phyloP scores from a whole-genome alignment of 2,113 vertebrate species.

The Rostratula benghalensis region DNA sequence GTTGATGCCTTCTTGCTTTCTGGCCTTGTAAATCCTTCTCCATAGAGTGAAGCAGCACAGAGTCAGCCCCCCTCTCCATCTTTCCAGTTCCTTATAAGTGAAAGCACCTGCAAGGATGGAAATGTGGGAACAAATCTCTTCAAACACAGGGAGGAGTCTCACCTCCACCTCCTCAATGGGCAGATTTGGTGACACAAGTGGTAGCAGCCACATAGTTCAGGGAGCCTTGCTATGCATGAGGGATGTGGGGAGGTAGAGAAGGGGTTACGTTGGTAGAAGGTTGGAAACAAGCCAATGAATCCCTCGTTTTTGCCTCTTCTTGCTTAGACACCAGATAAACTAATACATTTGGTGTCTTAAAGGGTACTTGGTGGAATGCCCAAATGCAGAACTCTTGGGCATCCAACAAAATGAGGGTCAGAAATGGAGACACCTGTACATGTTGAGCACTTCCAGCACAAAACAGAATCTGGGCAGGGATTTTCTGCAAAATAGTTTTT shows the following conservation, averaged over 20 bases:
- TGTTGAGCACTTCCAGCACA: not conserved
- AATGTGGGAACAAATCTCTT: not conserved
- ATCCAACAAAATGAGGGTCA: not conserved
- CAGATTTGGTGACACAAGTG: not conserved
- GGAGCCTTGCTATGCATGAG: not conserved
- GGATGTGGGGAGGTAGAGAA: not conserved
- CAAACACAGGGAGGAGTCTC: not conserved
- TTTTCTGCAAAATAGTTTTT: slow-evolving; percentile 15
- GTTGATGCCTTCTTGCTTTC: not conserved
- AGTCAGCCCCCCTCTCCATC: not conserved
- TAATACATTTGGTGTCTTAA: not conserved
- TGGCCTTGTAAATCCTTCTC: not conserved
- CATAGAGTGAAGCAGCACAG: not conserved
- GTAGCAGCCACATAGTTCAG: not conserved
- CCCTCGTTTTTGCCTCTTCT: not conserved
- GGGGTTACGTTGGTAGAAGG: not conserved
- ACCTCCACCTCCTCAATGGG: not conserved
- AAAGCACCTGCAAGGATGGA: not conserved
- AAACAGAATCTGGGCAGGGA: slow-evolving; percentile 2
- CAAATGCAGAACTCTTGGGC: not conserved
- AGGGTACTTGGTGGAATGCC: not conserved
- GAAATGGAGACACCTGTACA: not conserved
- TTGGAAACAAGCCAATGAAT: not conserved
- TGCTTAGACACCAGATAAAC: not conserved
- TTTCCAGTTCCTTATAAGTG: not conserved